Evolutionary conservation across 2,797 vertebrate species (phyloP).

Genomic region (Rhabdophis nuchalis): DNA sequence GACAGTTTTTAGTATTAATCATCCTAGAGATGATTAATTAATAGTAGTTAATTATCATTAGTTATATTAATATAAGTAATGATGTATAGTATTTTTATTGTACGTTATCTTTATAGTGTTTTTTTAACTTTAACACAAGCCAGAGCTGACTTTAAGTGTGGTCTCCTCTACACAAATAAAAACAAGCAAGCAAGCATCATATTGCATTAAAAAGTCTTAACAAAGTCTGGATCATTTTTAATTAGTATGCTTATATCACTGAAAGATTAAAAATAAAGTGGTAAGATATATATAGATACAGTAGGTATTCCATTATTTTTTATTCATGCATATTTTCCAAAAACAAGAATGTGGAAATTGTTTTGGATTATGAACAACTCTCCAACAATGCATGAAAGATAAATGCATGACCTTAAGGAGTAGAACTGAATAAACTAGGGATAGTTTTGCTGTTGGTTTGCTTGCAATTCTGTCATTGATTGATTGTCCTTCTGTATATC

Average conservation of each 20-base stretch:
- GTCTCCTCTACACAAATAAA: neutral
- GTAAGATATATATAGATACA: neutral
- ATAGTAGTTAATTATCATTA: too few relatives aligned
- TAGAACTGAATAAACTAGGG: conserved; percentile 20
- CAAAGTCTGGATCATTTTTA: neutral
- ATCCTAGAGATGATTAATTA: neutral
- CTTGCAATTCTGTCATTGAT: conserved; percentile 51
- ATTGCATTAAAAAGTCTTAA: neutral
- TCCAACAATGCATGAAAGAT: neutral
- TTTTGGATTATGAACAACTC: neutral
- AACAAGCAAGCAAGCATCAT: neutral
- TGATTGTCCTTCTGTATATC: conserved; percentile 48
- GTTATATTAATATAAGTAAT: neutral
- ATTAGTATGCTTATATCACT: neutral
- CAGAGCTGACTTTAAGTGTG: neutral
- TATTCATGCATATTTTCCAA: neutral
- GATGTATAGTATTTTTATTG: neutral
- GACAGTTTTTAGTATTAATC: neutral
- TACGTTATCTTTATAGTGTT: neutral
- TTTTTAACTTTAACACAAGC: neutral
- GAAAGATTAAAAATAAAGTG: neutral
- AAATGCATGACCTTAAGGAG: conserved; percentile 37
- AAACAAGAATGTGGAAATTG: neutral
- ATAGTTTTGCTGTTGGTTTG: conserved; percentile 28
- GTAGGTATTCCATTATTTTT: fast-evolving